Evolutionary conservation across 92 coral and sea anemone genomes (phyloP).

Genomic region (Phenganax marumi): DNA sequence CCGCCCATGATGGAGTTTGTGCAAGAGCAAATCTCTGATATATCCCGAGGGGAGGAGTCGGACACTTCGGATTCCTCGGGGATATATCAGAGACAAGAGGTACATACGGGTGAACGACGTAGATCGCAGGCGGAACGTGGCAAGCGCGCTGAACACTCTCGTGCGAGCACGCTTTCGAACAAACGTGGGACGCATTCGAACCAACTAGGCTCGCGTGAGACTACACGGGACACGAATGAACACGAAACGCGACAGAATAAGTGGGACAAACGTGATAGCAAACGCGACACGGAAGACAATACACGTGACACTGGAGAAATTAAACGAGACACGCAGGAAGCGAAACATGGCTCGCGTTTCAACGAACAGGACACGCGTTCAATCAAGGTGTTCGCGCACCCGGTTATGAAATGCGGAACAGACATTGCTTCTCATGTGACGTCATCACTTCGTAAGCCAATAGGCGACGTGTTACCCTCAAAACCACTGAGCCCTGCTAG

Average conservation of each 20-base stretch:
- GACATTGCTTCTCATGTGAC: background rate
- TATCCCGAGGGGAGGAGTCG: background rate
- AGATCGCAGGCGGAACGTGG: background rate
- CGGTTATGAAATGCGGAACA: slow-evolving; percentile 1
- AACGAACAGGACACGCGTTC: too few relatives aligned
- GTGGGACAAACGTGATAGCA: background rate
- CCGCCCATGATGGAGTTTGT: slow-evolving; percentile 70
- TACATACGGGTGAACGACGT: background rate
- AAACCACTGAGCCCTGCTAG: slow-evolving; percentile 38
- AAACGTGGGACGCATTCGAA: background rate
- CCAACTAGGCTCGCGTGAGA: background rate
- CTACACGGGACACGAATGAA: background rate
- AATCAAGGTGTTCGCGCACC: background rate
- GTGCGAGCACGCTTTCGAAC: background rate
- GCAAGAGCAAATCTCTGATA: slow-evolving; percentile 16
- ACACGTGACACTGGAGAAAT: background rate
- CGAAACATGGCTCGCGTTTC: too few relatives aligned
- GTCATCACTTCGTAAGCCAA: slow-evolving; percentile 29
- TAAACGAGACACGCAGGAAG: background rate
- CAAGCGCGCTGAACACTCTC: background rate
- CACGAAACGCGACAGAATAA: too few relatives aligned
- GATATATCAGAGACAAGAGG: background rate
- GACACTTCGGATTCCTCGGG: slow-evolving; percentile 1
- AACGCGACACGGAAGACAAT: background rate
- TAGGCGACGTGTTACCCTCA: slow-evolving; percentile 30